phyloP scores from a whole-genome alignment of 2,113 vertebrate genomes.

The Dromas ardeola region DNA sequence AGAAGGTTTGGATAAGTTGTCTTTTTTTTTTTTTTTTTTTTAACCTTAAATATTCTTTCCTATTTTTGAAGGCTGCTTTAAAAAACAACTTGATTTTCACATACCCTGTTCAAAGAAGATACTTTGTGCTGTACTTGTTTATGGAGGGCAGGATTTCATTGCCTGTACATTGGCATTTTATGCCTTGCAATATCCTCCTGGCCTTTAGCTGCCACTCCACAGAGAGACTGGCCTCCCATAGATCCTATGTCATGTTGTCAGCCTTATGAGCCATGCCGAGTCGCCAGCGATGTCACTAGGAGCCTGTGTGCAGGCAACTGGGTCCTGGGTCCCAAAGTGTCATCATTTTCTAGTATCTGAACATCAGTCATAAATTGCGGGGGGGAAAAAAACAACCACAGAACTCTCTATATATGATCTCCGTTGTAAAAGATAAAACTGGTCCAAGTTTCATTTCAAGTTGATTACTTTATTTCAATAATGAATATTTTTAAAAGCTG shows the following conservation, averaged over 20 bases:
- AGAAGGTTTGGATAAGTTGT: background rate
- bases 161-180: background rate
- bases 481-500: constrained; percentile 56
- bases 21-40: background rate
- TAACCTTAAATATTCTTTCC: background rate
- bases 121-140: background rate
- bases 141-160: background rate
- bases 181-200: background rate
- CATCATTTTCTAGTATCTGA: background rate
- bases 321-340: background rate
- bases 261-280: background rate
- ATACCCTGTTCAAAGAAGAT: background rate
- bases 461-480: constrained; percentile 79
- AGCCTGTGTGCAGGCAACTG: background rate
- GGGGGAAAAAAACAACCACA: background rate
- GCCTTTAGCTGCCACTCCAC: background rate
- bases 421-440: constrained; percentile 37
- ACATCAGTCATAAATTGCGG: background rate
- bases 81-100: background rate
- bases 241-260: background rate
- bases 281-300: background rate
- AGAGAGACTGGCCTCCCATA: background rate
- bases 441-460: constrained; percentile 48
- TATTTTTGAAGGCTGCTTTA: background rate
- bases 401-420: background rate